phyloP scores from a whole-genome alignment of 2,888 invertebrate species.

The Elaeidobius kamerunicus region DNA sequence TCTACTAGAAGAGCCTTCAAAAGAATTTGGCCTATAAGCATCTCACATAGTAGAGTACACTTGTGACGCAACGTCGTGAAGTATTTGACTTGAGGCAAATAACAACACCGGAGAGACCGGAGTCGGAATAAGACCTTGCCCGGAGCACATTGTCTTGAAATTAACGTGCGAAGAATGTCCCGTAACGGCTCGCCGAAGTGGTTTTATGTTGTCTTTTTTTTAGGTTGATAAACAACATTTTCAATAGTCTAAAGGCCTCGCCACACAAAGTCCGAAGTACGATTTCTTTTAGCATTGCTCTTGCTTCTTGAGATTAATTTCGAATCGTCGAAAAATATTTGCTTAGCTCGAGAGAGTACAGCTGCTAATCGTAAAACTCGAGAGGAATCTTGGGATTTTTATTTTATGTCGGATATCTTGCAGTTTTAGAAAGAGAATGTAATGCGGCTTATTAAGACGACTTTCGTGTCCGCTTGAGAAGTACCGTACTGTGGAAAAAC shows the following conservation, averaged over 20 bases:
- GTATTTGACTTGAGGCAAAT: slow-evolving; percentile 39
- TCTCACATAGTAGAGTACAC: too few species aligned
- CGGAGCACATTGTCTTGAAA: slow-evolving; percentile 34
- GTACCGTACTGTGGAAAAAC: too few species aligned
- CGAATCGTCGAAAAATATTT: neutral
- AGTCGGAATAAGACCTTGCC: slow-evolving; percentile 42
- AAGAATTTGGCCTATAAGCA: too few species aligned
- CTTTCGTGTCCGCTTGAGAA: too few species aligned
- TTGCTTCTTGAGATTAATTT: slow-evolving; percentile 8
- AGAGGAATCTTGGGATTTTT: too few species aligned
- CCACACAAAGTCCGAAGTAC: slow-evolving; percentile 12
- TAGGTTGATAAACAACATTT: slow-evolving; percentile 30
- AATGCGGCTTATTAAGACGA: too few species aligned
- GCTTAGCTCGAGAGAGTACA: neutral
- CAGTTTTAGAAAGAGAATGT: too few species aligned
- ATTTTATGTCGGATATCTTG: too few species aligned
- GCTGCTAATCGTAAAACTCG: too few species aligned
- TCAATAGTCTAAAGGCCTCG: slow-evolving; percentile 28
- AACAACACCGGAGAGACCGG: slow-evolving; percentile 29
- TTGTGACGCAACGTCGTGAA: slow-evolving; percentile 39
- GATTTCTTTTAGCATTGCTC: slow-evolving; percentile 17
- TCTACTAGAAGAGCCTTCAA: too few species aligned
- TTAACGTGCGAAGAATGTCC: slow-evolving; percentile 31
- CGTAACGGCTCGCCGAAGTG: slow-evolving; percentile 27
- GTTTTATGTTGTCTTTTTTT: slow-evolving; percentile 26